Evolutionary conservation across 37 sponge, comb jelly and placozoan species (phyloP), one percentile per base, ranked within the genome.

Genomic region (Aplysina aerophoba): DNA sequence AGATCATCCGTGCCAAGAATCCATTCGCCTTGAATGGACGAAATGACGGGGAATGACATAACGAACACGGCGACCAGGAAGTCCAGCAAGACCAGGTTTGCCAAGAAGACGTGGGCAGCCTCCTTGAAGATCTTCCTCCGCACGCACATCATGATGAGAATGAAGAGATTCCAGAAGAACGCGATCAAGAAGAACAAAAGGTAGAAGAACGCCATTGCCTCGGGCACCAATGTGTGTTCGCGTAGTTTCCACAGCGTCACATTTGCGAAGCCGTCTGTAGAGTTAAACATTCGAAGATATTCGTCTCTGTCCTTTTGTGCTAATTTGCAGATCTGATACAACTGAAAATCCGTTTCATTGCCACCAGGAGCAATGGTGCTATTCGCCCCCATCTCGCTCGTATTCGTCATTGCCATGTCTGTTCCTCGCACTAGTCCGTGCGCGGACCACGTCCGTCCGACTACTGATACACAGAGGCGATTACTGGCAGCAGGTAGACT

Each of bases 111-210:
- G 73, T 94, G 89, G 36, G 84, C 94, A 0, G 94, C 89, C 16
- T 90, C 89, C 62, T 88, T 90, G 63, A 94, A 85, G 15, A 88
- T 44, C 31, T 85, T 22, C 35, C 90, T 88, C 59, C 83, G 12
- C 31, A 81, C 19, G 34, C 86, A 33, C 72, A 62, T 89, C 15
- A 87, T 81, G 55, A 89, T 36, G 50, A 94, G 58, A 58, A 94
- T 90, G 84, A 94, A 90, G 5, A 90, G 59, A 37, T 94, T 94
- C 94, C 94, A 94, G 35, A 58, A 28, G 58, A 90, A 86, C 19
- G 86, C 86, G 15, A 94, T n/a, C 14, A 90, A 17, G 38, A 94
- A 90, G 85, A 90, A 86, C 0, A 94, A 75, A 5, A 31, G 39
- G 63, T 82, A 56, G 24, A 94, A 16, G 0, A 50, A 63, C 25